Evolutionary conservation across 2,888 invertebrate genomes (phyloP), one percentile per base, ranked within the genome.

Genomic region (Azorinus chamasolen): DNA sequence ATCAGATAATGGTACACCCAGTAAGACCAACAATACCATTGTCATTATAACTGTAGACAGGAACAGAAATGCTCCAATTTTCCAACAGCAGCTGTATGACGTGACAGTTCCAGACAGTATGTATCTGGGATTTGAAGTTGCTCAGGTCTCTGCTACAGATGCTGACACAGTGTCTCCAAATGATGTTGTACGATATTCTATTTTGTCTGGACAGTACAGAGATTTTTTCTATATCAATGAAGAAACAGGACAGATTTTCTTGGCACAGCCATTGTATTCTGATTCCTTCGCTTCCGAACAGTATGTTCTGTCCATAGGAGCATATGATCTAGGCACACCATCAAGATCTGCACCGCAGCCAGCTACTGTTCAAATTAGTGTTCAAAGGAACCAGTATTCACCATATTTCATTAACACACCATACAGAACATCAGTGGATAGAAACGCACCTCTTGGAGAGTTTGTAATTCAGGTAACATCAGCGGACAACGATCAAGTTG

Each of bases 1-100:
- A 0, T 85, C 72, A 48, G 89, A 89, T 58, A 87, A 87, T 71
- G 88, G 88, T 22, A 68, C 69, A 18, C 89, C 89, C 8, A 58
- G 80, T 0, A 70, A 68, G 10, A 77, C 69, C 32, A 86, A 86
- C 68, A 86, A 80, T 2, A 86, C 87, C 2, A 76, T 79, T 50
- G 76, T 88, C 6, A 66, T 61, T 0, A 68, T 88, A 10, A 83
- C 69, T 25, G 76, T 88, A 6, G 66, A 86, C 32, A 68, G 83
- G 12, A 88, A 88, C 54, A 71, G 71, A 24, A 55, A 76, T 37
- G 22, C 77, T 24, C 88, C 88, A 41, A 48, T 70, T 22, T 84
- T 85, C 62, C 48, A 61, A 18, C 64, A 63, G 18, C 50, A 20
- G 6, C 18, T 54, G 0, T 85, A 84, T 57, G 25, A 24, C 10